Percentiles rank a stretch among this genome's conserved stretches.
Conservation (phyloP, 1,140 invertebrate species). For the Colletes gigas region DNA sequence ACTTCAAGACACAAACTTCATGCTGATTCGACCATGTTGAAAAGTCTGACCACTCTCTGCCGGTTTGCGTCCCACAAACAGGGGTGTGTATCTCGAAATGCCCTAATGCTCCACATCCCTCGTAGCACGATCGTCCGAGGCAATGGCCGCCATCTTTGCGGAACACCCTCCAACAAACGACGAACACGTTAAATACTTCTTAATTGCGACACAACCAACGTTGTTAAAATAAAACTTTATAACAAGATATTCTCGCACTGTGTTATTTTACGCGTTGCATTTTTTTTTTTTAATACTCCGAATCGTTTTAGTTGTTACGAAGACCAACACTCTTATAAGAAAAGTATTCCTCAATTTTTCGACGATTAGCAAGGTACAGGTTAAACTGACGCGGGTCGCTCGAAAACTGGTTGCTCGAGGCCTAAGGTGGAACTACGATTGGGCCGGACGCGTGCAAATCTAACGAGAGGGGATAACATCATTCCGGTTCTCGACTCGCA, state of each 20-base stretch:
- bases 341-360: background rate
- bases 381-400: constrained; percentile 27
- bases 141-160: constrained; percentile 49
- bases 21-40: constrained; percentile 6
- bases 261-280: background rate
- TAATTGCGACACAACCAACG: no score
- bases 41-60: constrained; percentile 15
- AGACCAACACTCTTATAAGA: background rate
- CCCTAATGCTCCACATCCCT: constrained; percentile 52
- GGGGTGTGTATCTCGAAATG: constrained; percentile 6
- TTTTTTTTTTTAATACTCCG: no score
- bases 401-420: constrained; percentile 43
- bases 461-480: constrained; percentile 48
- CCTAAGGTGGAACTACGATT: constrained; percentile 22
- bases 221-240: background rate
- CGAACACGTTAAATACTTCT: background rate
- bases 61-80: constrained; percentile 8
- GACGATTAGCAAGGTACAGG: constrained; percentile 19
- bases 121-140: constrained; percentile 3
- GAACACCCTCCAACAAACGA: constrained; percentile 25
- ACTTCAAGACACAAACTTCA: constrained; percentile 20
- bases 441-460: constrained; percentile 33
- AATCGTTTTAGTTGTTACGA: no score
- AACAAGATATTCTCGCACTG: background rate
- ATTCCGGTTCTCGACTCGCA: constrained; percentile 48